Evolutionary conservation across 2,797 vertebrate species (phyloP), one percentile per base, ranked within the genome.

Genomic region (Mastacembelus armatus): DNA sequence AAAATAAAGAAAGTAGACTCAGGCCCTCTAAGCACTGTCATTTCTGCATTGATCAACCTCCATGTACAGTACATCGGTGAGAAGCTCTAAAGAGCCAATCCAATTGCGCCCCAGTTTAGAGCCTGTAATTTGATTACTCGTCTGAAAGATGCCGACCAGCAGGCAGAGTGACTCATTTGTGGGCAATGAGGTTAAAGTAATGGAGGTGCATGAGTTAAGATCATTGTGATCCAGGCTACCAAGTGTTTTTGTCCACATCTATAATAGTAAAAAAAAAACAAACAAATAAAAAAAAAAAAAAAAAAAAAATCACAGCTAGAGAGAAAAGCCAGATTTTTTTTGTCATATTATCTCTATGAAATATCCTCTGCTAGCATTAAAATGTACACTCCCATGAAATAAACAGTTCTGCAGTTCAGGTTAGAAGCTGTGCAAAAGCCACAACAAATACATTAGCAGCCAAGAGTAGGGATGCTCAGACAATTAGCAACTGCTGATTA

Each of bases 121-220:
- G 65, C 50, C 19, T 74, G 71, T 73, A 90, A 92, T 89, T 58
- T 44, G 60, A 90, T 89, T 77, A 84, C 49, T 57, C 19, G 52
- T 68, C 74, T 66, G 39, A 57, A 68, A 80, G 52, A 80, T 30
- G 43, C 36, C 60, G 77, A 74, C 83, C 73, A 60, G 73, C 79
- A 72, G 61, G 52, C 50, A 67, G 75, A 75, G 66, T 24, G 65
- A 79, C 74, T 66, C 63, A 63, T 71, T 66, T 51, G 21, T 35
- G 51, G 35, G 43, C 43, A 87, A 79, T 63, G 43, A 84, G 33
- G 71, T 83, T 84, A 81, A 71, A 51, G 24, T 40, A 57, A 81
- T 75, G 45, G 65, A 68, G 35, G 61, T 39, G 49, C 16, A 58
- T 15, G 10, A 56, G 27, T 77, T 65, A 57, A 68, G 45, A 59